Conservation (phyloP, 2,888 invertebrate genomes). For the Koerneria pararmatus region DNA sequence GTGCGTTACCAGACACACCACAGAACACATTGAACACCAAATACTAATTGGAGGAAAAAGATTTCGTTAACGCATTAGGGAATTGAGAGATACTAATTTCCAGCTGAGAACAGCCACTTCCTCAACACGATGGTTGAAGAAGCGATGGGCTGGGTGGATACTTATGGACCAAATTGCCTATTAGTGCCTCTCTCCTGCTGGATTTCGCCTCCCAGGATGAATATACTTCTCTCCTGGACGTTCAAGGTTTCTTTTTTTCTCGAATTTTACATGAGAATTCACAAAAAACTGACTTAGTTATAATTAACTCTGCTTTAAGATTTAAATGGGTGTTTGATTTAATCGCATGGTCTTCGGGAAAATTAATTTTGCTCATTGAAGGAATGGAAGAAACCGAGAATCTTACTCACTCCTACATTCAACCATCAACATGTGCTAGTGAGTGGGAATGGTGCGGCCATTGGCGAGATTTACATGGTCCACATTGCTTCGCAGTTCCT, state of each 20-base stretch:
- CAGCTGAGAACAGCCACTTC: slow-evolving; percentile 51
- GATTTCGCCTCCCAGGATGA: slow-evolving; percentile 65
- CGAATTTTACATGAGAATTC: background rate
- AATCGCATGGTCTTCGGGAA: too few relatives aligned
- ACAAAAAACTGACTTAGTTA: background rate
- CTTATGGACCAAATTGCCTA: slow-evolving; percentile 68
- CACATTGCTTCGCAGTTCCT: slow-evolving; percentile 71
- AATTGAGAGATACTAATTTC: background rate
- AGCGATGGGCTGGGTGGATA: slow-evolving; percentile 90
- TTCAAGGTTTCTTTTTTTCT: slow-evolving; percentile 35
- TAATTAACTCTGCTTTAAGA: background rate
- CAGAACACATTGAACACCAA: too few relatives aligned
- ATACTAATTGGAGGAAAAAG: too few relatives aligned
- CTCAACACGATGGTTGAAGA: slow-evolving; percentile 71
- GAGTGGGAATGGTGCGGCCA: slow-evolving; percentile 63
- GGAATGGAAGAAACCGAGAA: slow-evolving; percentile 50
- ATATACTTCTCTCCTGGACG: slow-evolving; percentile 33
- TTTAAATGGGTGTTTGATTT: background rate
- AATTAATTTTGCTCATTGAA: too few relatives aligned
- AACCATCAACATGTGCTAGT: slow-evolving; percentile 76
- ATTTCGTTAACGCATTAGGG: too few relatives aligned
- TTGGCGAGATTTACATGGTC: slow-evolving; percentile 55
- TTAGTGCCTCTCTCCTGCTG: slow-evolving; percentile 86
- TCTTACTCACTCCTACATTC: slow-evolving; percentile 71
- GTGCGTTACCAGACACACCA: too few relatives aligned